Percentiles rank a stretch among this genome's conserved stretches.
Conservation (phyloP, 2,113 vertebrate species). For the Chloebia gouldiae region DNA sequence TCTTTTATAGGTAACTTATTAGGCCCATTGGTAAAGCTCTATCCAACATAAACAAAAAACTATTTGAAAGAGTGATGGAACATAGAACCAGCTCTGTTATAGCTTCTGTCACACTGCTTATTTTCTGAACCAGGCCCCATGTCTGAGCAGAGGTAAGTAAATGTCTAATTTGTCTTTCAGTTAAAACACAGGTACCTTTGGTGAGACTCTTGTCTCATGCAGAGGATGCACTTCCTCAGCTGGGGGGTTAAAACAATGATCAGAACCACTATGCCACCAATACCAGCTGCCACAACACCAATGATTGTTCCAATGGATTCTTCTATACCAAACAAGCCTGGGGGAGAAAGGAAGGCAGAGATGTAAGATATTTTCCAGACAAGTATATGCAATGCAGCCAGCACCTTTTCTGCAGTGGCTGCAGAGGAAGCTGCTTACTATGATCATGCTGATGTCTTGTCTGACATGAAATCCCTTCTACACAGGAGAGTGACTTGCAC, state of each 20-base stretch:
- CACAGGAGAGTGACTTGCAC: fast-evolving
- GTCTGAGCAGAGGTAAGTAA: background rate
- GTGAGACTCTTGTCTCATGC: constrained; percentile 1
- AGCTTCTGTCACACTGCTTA: background rate
- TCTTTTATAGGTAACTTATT: background rate
- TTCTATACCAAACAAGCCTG: constrained; percentile 65
- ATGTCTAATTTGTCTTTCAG: background rate
- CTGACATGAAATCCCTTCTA: background rate
- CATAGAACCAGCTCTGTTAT: background rate
- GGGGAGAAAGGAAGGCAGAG: background rate
- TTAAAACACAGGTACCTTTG: background rate
- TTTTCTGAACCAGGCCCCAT: background rate
- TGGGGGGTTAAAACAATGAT: constrained; percentile 54
- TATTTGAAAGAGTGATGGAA: background rate
- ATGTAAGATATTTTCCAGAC: background rate
- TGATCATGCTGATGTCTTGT: background rate
- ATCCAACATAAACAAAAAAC: background rate
- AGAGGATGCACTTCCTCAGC: constrained; percentile 54
- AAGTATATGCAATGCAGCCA: background rate
- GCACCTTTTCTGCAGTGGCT: background rate
- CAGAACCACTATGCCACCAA: constrained; percentile 53
- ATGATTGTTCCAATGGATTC: constrained; percentile 70
- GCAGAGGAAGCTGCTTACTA: background rate
- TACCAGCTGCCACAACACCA: constrained; percentile 54
- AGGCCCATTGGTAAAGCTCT: background rate